Conservation (phyloP, 1,140 invertebrate genomes). For the Metaphire vulgaris region DNA sequence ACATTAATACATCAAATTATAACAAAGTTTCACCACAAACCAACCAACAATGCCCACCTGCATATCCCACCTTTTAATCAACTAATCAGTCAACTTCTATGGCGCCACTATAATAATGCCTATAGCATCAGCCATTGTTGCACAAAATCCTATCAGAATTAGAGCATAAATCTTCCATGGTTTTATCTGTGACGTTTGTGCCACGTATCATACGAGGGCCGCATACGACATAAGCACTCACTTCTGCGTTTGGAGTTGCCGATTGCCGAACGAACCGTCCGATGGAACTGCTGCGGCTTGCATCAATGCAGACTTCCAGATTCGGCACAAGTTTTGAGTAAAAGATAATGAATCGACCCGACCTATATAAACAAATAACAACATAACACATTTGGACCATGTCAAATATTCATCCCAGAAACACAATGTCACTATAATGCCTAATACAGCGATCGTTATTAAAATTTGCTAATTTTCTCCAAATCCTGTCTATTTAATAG, state of each 20-base stretch:
- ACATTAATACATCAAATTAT: no score
- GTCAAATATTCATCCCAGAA: background rate
- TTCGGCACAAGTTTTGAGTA: conserved; percentile 76
- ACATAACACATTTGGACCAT: background rate
- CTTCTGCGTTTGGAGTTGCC: conserved; percentile 83
- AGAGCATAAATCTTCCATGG: background rate
- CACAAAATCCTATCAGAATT: background rate
- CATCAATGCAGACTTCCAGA: conserved; percentile 78
- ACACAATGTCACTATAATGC: background rate
- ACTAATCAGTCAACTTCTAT: background rate
- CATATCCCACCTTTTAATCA: background rate
- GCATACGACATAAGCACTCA: conserved; percentile 35
- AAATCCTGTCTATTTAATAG: background rate
- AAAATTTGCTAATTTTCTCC: background rate
- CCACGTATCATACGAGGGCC: background rate
- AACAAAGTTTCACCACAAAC: no score
- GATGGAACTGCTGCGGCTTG: conserved; percentile 83
- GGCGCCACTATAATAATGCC: background rate
- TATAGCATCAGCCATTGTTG: no score
- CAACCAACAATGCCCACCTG: no score
- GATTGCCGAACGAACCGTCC: conserved; percentile 82
- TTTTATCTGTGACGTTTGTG: background rate
- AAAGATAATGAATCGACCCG: conserved; percentile 81
- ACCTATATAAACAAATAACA: conserved; percentile 43
- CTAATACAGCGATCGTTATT: background rate